These are phyloP conservation scores for Agrilus biguttatus DNA, from an alignment of 2,888 invertebrate genomes.

Conservation along the genomic window DNA sequence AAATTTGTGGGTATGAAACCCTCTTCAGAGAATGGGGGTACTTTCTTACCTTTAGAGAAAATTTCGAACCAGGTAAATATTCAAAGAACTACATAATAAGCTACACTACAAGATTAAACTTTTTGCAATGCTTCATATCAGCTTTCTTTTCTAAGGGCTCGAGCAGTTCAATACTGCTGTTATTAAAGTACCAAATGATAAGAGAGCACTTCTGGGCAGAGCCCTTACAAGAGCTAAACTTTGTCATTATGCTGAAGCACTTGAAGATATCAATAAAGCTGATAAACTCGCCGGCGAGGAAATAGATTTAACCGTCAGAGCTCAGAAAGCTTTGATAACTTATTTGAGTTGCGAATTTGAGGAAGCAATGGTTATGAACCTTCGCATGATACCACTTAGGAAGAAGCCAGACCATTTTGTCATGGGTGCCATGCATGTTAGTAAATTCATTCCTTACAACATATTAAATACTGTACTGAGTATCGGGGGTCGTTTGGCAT, in stretches of 20 bases:
- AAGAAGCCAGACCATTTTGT: conserved; percentile 27
- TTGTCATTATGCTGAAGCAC: conserved; percentile 38
- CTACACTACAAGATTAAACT: no score
- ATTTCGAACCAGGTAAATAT: conserved; percentile 21
- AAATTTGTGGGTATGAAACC: conserved; percentile 21
- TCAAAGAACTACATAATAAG: no score
- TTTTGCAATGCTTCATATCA: no score
- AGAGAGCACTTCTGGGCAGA: conserved; percentile 38
- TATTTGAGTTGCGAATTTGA: conserved; percentile 29
- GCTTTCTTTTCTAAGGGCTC: no score
- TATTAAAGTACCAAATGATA: conserved; percentile 28
- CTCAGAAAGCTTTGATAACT: conserved; percentile 23
- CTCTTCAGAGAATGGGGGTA: conserved; percentile 24
- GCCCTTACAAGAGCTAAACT: conserved; percentile 39
- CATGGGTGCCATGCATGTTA: conserved; percentile 29
- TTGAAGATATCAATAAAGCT: conserved; percentile 37
- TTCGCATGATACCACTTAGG: conserved; percentile 16
- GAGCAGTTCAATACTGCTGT: conserved; percentile 12
- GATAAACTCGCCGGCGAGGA: conserved; percentile 18
- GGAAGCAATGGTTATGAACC: conserved; percentile 24
- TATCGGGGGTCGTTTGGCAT: no score
- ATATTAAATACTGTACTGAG: no score
- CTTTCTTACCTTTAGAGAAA: conserved; percentile 22
- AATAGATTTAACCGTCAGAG: conserved; percentile 19
- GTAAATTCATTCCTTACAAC: neutral